phyloP scores from a whole-genome alignment of 2,113 vertebrate genomes.

The Empidonax traillii region DNA sequence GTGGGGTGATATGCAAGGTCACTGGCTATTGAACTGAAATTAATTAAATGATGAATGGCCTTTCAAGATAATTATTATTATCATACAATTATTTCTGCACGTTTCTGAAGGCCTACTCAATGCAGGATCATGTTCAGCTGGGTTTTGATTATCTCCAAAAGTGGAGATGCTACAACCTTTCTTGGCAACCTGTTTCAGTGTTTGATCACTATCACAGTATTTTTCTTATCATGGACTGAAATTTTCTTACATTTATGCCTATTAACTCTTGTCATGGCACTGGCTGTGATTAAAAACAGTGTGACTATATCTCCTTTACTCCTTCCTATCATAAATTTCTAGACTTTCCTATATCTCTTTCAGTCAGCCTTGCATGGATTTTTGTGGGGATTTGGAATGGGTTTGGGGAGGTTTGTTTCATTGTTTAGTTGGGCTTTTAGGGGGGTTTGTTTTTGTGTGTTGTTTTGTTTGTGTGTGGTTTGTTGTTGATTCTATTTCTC shows the following conservation, averaged over 20 bases:
- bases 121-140: neutral
- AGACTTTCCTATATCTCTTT: neutral
- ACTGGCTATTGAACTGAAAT: conserved; percentile 82
- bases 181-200: neutral
- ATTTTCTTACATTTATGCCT: neutral
- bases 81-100: conserved; percentile 26
- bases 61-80: conserved; percentile 78
- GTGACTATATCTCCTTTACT: neutral
- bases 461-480: neutral
- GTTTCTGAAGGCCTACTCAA: neutral
- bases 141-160: neutral
- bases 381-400: neutral
- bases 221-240: neutral
- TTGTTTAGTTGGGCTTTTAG: neutral
- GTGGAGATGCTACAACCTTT: neutral
- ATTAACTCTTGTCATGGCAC: neutral
- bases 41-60: conserved; percentile 84
- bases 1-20: conserved; percentile 78
- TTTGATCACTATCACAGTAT: neutral
- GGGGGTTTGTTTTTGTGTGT: neutral
- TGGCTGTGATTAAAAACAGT: neutral
- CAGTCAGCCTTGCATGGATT: neutral
- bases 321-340: neutral
- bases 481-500: neutral
- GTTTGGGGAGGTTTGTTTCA: neutral